phyloP scores from a whole-genome alignment of 2,113 vertebrate species.

The Mohoua ochrocephala region DNA sequence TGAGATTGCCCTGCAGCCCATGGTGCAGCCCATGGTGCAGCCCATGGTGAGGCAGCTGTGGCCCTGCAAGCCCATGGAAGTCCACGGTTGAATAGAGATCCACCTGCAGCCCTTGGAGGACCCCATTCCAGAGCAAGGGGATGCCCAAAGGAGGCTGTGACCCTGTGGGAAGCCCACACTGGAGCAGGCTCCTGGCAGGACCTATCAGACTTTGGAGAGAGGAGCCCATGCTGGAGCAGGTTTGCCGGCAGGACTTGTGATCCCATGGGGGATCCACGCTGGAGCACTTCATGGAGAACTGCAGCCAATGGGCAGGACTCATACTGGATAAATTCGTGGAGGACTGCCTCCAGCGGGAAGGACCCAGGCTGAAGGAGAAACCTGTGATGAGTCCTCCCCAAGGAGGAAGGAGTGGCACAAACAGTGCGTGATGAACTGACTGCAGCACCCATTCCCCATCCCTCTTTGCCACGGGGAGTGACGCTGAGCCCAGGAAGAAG shows the following conservation, averaged over 20 bases:
- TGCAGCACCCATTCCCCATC: not conserved
- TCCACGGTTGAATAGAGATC: fast-evolving
- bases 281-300: not conserved
- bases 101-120: not conserved
- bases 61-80: not conserved
- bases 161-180: not conserved
- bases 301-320: not conserved
- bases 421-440: not conserved
- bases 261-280: fast-evolving
- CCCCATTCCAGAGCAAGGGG: fast-evolving
- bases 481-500: not conserved
- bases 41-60: not conserved
- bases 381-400: fast-evolving
- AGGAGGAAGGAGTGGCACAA: not conserved
- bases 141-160: not conserved
- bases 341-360: not conserved
- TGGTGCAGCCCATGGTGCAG: not conserved
- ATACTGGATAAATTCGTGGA: fast-evolving
- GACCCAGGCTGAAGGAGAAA: not conserved
- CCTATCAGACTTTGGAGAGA: not conserved
- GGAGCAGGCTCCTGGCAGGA: not conserved
- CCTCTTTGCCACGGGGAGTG: not conserved
- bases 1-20: not conserved
- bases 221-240: not conserved
- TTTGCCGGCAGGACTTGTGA: not conserved